Percentiles rank a stretch among this genome's conserved stretches.
Evolutionary conservation across 2,113 vertebrate genomes (phyloP).

Genomic region (Cinclus cinclus): DNA sequence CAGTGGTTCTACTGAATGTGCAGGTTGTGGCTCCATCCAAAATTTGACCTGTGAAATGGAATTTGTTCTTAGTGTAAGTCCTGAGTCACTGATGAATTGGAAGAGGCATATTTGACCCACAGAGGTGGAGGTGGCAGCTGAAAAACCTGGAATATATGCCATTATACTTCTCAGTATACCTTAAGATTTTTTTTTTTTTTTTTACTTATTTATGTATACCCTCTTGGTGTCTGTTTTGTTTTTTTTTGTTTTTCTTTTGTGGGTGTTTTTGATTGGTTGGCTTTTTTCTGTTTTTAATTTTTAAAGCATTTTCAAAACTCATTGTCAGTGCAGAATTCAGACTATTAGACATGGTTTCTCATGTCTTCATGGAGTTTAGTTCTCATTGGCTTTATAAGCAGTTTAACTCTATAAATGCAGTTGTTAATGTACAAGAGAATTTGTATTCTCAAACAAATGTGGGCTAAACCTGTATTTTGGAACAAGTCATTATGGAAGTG

Average conservation of each 20-base stretch:
- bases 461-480: not conserved
- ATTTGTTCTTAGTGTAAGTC: not conserved
- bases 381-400: not conserved
- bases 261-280: not conserved
- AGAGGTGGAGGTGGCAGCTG: not conserved
- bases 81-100: not conserved
- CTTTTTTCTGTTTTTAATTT: not conserved
- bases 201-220: not conserved
- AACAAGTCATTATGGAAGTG: not conserved
- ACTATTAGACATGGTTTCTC: not conserved
- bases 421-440: not conserved
- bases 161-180: not conserved
- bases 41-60: not conserved
- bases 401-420: not conserved
- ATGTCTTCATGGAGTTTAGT: not conserved
- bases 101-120: not conserved
- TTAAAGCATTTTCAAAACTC: not conserved
- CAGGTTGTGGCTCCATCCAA: not conserved
- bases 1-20: not conserved
- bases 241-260: not conserved
- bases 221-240: not conserved
- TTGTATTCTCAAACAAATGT: not conserved
- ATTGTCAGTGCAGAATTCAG: not conserved
- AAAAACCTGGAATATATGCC: not conserved
- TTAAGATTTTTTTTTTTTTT: too few relatives aligned